phyloP scores from a whole-genome alignment of 30 jellyfish, hydroid and myxozoan species.

The Aurelia sp. region DNA sequence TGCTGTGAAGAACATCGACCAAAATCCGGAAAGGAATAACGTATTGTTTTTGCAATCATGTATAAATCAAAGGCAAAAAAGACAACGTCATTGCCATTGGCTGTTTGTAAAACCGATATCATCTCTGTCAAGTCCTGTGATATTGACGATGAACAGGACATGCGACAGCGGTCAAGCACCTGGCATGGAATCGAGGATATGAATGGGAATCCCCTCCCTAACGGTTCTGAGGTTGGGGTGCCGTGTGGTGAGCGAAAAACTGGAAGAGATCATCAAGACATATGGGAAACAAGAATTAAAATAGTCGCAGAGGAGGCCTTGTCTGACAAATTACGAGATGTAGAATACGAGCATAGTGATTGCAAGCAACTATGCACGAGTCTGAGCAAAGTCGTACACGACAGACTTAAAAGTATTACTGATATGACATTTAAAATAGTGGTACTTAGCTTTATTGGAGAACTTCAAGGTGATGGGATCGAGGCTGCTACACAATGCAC shows the following conservation, averaged over 20 bases:
- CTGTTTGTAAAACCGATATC: slow-evolving; percentile 43
- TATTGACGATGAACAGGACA: slow-evolving; percentile 2
- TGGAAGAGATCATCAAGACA: slow-evolving; percentile 38
- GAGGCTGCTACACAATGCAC: slow-evolving; percentile 88
- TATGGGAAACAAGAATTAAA: slow-evolving; percentile 43
- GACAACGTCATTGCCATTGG: slow-evolving; percentile 12
- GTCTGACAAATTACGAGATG: slow-evolving; percentile 24
- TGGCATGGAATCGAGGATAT: slow-evolving; percentile 63
- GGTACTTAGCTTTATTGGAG: slow-evolving; percentile 79
- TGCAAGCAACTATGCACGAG: slow-evolving; percentile 60
- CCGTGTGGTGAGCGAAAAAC: not conserved
- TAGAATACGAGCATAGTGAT: slow-evolving; percentile 57
- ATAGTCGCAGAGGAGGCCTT: slow-evolving; percentile 37
- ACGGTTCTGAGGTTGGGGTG: not conserved
- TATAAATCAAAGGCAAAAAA: not conserved
- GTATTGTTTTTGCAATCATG: not conserved
- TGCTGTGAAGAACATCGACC: too few species aligned
- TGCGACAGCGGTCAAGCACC: slow-evolving; percentile 39
- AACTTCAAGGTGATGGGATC: slow-evolving; percentile 77
- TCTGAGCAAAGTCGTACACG: slow-evolving; percentile 70
- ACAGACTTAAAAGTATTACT: slow-evolving; percentile 51
- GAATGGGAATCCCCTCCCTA: not conserved
- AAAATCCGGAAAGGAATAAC: too few species aligned
- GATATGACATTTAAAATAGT: slow-evolving; percentile 42
- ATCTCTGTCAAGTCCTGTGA: slow-evolving; percentile 36